Conservation (phyloP, 2,888 invertebrate genomes). For the Eupithecia subfuscata region DNA sequence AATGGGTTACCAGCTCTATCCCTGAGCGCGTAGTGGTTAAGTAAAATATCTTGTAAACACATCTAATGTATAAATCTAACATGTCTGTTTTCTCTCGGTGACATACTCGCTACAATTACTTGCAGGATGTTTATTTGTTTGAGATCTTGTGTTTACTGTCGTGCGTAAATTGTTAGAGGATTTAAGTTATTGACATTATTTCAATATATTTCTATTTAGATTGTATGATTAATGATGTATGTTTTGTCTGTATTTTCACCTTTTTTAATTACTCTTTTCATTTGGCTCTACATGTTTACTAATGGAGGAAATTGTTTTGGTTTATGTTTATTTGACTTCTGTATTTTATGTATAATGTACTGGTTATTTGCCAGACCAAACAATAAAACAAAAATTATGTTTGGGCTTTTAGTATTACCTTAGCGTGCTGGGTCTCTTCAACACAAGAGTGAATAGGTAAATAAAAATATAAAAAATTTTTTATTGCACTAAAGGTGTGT, state of each 20-base stretch:
- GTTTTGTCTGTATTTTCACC: too few relatives aligned
- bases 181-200: background rate
- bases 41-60: slow-evolving; percentile 55
- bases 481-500: too few relatives aligned
- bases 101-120: slow-evolving; percentile 60
- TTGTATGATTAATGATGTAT: too few relatives aligned
- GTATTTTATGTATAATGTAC: too few relatives aligned
- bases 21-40: slow-evolving; percentile 19
- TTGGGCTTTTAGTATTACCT: background rate
- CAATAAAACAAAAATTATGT: background rate
- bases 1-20: background rate
- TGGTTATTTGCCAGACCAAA: too few relatives aligned
- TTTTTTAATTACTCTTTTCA: too few relatives aligned
- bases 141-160: slow-evolving; percentile 12
- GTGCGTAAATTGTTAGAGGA: slow-evolving; percentile 2
- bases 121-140: slow-evolving; percentile 69
- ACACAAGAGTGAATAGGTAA: background rate
- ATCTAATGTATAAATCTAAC: slow-evolving; percentile 57
- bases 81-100: slow-evolving; percentile 68
- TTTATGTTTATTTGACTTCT: too few relatives aligned
- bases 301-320: too few relatives aligned
- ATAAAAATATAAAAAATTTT: too few relatives aligned
- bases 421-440: background rate
- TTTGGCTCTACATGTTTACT: too few relatives aligned
- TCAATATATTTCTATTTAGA: too few relatives aligned